Evolutionary conservation across 2,888 invertebrate species (phyloP), one percentile per base, ranked within the genome.

Genomic region (Saturnia pavonia): DNA sequence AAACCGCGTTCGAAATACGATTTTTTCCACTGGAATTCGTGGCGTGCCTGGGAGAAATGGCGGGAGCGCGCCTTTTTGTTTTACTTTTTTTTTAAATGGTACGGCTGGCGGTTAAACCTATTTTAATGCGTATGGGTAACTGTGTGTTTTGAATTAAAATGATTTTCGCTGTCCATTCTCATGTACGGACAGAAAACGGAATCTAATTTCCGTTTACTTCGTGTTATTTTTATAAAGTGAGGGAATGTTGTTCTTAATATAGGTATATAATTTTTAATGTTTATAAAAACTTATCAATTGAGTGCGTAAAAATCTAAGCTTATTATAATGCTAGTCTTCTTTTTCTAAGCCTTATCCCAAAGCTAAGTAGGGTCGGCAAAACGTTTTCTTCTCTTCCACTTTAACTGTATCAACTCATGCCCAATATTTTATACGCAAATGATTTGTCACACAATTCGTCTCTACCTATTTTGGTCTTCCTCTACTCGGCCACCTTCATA

Each of bases 1-100:
- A 94, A 92, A 92, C 90, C 91, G 90, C 94, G 94, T 93, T 90
- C 92, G 92, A 91, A 94, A 93, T 92, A 92, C 94, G 94, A 94
- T 94, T 94, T 94, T 94, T 94, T 93, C 91, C 89, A 85, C 85
- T 87, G 94, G 94, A 92, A 94, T 94, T 92, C 92, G 92, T 88
- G 92, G 92, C 88, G 90, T 84, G 89, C 88, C 85, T 85, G 86
- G 82, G 88, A 89, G 92, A 91, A 91, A 92, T 91, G 91, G 91
- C 91, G 88, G 88, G 91, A 90, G 89, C 90, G 91, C 90, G 91
- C 88, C 91, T 91, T 91, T 91, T 91, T 91, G 89, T 92, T 91
- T 92, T 91, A 88, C 90, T 91, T 91, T 91, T 81, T 91, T 92
- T 88, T 86, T 88, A 91, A 91, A 88, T 88, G 92, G 89, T 88